phyloP scores from a whole-genome alignment of 2,797 vertebrate species.

The Nasua narica region DNA sequence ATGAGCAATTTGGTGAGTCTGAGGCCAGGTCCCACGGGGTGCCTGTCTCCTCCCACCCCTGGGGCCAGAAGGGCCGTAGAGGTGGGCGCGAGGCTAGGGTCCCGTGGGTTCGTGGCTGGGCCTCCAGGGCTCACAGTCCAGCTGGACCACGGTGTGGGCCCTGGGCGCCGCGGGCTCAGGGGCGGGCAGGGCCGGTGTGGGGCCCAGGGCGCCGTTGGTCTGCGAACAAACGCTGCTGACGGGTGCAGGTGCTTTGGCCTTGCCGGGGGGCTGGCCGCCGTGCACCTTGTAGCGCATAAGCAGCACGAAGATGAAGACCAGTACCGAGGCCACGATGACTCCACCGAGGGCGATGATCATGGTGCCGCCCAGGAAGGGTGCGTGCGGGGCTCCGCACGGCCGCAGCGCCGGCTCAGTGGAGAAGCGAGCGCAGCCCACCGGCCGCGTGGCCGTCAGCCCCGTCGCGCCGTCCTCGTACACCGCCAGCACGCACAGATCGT shows the following conservation, averaged over 20 bases:
- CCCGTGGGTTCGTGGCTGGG: constrained; percentile 71
- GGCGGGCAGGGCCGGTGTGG: not conserved
- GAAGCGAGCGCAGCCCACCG: constrained; percentile 76
- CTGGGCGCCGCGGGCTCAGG: constrained; percentile 45
- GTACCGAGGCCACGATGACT: constrained; percentile 72
- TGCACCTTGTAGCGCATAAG: constrained; percentile 78
- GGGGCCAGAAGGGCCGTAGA: not conserved
- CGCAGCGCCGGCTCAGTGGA: constrained; percentile 59
- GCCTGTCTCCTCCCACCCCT: constrained; percentile 10
- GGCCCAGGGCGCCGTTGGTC: constrained; percentile 61
- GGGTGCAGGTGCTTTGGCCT: not conserved
- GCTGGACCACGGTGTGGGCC: constrained; percentile 76
- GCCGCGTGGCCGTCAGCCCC: constrained; percentile 70
- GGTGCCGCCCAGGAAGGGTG: constrained; percentile 71
- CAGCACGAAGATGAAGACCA: constrained; percentile 77
- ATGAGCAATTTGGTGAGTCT: constrained; percentile 72
- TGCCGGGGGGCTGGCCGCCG: constrained; percentile 69
- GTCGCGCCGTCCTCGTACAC: constrained; percentile 76
- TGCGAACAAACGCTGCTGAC: constrained; percentile 76
- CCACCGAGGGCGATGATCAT: constrained; percentile 78
- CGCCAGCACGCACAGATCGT: constrained; percentile 80
- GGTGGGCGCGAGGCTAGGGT: constrained; percentile 45
- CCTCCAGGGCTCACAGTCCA: constrained; percentile 76
- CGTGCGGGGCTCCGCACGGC: constrained; percentile 66
- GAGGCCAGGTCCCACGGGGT: constrained; percentile 41